Percentiles rank a stretch among this genome's conserved stretches.
phyloP scores from a whole-genome alignment of 64 coral and sea anemone genomes.

The Stichodactyla helianthus region DNA sequence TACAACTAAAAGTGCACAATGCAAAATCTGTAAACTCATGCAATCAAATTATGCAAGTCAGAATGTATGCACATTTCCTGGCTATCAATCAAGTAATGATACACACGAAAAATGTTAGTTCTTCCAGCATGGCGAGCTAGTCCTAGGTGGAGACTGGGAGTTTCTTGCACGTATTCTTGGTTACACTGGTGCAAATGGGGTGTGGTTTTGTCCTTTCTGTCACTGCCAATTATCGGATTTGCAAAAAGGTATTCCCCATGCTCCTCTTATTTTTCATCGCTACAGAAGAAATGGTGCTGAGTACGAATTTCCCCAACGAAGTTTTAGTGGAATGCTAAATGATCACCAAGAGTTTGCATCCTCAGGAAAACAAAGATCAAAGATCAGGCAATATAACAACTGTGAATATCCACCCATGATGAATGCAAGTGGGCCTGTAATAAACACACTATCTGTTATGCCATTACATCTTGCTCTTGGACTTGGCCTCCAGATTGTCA shows the following conservation, averaged over 20 bases:
- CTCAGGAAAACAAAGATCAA: conserved; percentile 1
- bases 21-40: not conserved
- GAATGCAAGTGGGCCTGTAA: conserved; percentile 6
- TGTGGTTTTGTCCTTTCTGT: conserved; percentile 32
- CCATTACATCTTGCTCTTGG: too few relatives aligned
- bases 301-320: conserved; percentile 1
- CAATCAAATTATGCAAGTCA: conserved; percentile 1
- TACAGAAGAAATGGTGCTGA: not conserved
- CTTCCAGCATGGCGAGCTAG: not conserved
- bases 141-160: conserved; percentile 31
- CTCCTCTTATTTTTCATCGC: conserved; percentile 13
- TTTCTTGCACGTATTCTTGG: not conserved
- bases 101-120: conserved; percentile 1
- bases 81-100: not conserved
- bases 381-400: conserved; percentile 9
- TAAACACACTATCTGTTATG: too few relatives aligned
- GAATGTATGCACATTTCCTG: conserved; percentile 3
- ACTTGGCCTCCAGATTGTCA: too few relatives aligned
- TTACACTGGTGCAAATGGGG: conserved; percentile 27
- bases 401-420: conserved; percentile 28
- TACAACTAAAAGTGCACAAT: not conserved
- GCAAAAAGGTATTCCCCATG: conserved; percentile 11
- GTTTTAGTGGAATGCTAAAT: conserved; percentile 18
- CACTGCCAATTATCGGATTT: conserved; percentile 13
- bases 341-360: conserved; percentile 10